Evolutionary conservation across 1,140 invertebrate species (phyloP).

Genomic region (Drosophila pachea): DNA sequence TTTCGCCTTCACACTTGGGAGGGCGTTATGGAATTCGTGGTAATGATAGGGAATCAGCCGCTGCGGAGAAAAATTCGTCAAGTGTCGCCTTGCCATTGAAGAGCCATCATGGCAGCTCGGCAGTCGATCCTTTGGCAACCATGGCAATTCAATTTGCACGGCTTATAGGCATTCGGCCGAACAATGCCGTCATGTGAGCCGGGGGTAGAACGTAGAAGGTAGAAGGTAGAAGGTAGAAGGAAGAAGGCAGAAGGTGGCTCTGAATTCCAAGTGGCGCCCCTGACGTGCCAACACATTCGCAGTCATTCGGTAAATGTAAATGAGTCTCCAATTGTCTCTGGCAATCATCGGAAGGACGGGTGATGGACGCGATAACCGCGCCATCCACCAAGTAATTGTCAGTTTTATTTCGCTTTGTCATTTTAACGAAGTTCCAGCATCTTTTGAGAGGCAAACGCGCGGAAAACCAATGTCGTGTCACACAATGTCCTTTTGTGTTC

Average conservation of each 20-base stretch:
- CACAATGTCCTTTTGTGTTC: slow-evolving; percentile 43
- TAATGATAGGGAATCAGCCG: slow-evolving; percentile 30
- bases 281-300: slow-evolving; percentile 30
- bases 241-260: background rate
- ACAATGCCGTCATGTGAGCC: slow-evolving; percentile 31
- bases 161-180: slow-evolving; percentile 47
- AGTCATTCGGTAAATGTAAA: slow-evolving; percentile 49
- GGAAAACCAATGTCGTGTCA: slow-evolving; percentile 37
- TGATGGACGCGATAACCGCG: slow-evolving; percentile 15
- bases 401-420: slow-evolving; percentile 59
- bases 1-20: slow-evolving; percentile 20
- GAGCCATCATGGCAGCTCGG: slow-evolving; percentile 30
- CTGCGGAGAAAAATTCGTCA: slow-evolving; percentile 12
- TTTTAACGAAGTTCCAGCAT: slow-evolving; percentile 54
- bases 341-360: slow-evolving; percentile 27
- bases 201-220: too few species aligned
- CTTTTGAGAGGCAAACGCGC: slow-evolving; percentile 42
- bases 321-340: slow-evolving; percentile 57
- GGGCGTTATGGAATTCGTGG: slow-evolving; percentile 31
- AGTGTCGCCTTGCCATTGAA: slow-evolving; percentile 33
- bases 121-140: slow-evolving; percentile 26
- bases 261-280: slow-evolving; percentile 24
- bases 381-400: slow-evolving; percentile 47
- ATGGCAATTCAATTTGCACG: slow-evolving; percentile 50
- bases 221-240: too few species aligned